Percentiles rank a stretch among this genome's conserved stretches.
Conservation (phyloP, 2,888 invertebrate genomes). For the Mechanitis messenoides region DNA sequence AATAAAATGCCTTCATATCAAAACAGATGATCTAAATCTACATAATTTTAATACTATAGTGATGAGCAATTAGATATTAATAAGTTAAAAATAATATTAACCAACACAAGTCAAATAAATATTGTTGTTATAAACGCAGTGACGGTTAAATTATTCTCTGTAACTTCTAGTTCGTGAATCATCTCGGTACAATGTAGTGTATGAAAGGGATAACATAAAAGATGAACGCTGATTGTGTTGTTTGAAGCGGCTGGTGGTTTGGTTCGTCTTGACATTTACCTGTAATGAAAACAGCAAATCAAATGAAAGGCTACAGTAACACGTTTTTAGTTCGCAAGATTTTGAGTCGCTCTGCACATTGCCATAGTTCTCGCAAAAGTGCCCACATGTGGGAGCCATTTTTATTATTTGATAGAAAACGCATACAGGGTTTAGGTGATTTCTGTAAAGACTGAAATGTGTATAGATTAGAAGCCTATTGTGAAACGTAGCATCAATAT, state of each 20-base stretch:
- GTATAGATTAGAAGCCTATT: too few relatives aligned
- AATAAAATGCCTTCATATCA: too few relatives aligned
- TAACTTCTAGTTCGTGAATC: conserved; percentile 44
- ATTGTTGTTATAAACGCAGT: conserved; percentile 22
- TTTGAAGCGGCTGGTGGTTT: conserved; percentile 47
- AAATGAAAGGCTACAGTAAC: too few relatives aligned
- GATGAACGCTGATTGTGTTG: conserved; percentile 44
- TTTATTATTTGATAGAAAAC: too few relatives aligned
- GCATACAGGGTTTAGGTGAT: too few relatives aligned
- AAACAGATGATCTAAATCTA: conserved; percentile 8
- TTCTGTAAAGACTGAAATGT: too few relatives aligned
- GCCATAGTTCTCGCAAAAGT: too few relatives aligned
- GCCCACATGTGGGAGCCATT: too few relatives aligned
- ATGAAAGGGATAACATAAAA: conserved; percentile 41
- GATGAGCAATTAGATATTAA: conserved; percentile 21
- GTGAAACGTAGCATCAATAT: too few relatives aligned
- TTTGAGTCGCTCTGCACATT: too few relatives aligned
- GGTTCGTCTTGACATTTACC: conserved; percentile 79
- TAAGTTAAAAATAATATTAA: conserved; percentile 21
- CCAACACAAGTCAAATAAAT: conserved; percentile 22
- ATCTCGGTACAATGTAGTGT: conserved; percentile 63
- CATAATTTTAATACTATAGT: conserved; percentile 13
- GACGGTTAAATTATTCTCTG: conserved; percentile 17
- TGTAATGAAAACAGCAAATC: conserved; percentile 38
- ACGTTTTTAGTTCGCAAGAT: too few relatives aligned